These are phyloP conservation scores for Hiodon alosoides DNA, from an alignment of 2,113 vertebrate genomes.

Conservation along the genomic window DNA sequence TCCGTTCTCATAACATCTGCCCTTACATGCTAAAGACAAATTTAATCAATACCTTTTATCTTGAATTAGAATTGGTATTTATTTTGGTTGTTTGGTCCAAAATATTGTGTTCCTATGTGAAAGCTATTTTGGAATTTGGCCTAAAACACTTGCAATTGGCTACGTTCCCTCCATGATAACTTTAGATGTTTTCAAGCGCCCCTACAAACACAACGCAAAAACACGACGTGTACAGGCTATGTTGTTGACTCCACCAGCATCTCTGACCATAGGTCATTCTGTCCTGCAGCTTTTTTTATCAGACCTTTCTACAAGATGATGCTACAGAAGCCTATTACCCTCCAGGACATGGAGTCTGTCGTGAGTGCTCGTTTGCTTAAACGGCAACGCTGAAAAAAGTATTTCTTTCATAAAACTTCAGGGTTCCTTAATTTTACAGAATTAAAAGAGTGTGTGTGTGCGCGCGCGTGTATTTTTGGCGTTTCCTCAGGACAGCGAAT, in stretches of 20 bases:
- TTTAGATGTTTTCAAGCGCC: too few species aligned
- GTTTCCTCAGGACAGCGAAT: slow-evolving; percentile 81
- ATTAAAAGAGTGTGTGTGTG: not conserved
- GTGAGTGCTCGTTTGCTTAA: slow-evolving; percentile 58
- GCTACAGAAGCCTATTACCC: slow-evolving; percentile 88
- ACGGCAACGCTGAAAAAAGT: not conserved
- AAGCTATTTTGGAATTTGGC: too few species aligned
- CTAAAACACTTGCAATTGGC: too few species aligned
- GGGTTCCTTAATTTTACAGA: not conserved
- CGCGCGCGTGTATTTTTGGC: not conserved
- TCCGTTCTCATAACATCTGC: too few species aligned
- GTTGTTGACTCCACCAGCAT: slow-evolving; percentile 16
- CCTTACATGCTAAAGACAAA: too few species aligned
- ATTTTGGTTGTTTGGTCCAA: too few species aligned
- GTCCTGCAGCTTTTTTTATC: slow-evolving; percentile 87
- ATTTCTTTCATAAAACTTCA: not conserved
- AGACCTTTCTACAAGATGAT: slow-evolving; percentile 99
- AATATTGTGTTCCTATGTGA: too few species aligned
- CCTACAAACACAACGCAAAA: too few species aligned
- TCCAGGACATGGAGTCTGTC: slow-evolving; percentile 97
- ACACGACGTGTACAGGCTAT: not conserved
- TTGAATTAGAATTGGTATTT: too few species aligned
- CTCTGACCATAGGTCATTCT: slow-evolving; percentile 1
- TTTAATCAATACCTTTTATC: too few species aligned
- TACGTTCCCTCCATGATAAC: too few species aligned